A percentile compares a stretch with the other conserved stretches of the same genome.
Conservation (phyloP, 1,140 invertebrate species). For the Drosophila pandora region DNA sequence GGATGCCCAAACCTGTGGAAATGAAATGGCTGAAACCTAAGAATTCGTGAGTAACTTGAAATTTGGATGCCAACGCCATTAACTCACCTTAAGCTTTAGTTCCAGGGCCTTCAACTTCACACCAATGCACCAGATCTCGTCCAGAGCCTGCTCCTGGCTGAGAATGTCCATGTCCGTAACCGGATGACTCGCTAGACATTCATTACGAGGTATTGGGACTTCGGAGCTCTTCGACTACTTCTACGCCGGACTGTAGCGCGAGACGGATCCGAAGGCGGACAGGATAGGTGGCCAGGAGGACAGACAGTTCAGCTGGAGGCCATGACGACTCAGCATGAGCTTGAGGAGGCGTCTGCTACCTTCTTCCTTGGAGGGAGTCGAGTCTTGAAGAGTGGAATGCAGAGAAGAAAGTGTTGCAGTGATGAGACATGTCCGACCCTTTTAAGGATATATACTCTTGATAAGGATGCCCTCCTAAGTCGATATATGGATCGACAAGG, state of each 20-base stretch:
- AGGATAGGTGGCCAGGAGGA: not conserved
- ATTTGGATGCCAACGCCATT: no score
- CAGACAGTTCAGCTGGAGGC: constrained; percentile 88
- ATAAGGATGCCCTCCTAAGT: no score
- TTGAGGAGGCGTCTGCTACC: constrained; percentile 92
- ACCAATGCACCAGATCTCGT: not conserved
- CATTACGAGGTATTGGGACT: constrained; percentile 90
- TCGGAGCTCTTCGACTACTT: constrained; percentile 91
- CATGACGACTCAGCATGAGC: constrained; percentile 89
- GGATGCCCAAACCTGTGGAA: constrained; percentile 13
- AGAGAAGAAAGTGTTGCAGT: no score
- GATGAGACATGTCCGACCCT: no score
- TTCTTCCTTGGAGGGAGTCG: constrained; percentile 87
- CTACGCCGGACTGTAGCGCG: constrained; percentile 83
- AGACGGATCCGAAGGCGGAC: constrained; percentile 1
- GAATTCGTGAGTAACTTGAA: no score
- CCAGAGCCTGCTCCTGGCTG: constrained; percentile 6
- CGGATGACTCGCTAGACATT: constrained; percentile 91
- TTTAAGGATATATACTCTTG: no score
- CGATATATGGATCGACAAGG: no score
- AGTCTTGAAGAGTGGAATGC: no score
- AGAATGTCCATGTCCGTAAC: constrained; percentile 88
- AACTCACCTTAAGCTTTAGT: constrained; percentile 76
- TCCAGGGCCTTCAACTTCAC: constrained; percentile 24
- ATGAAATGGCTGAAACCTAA: not conserved